These are phyloP conservation scores for Tricholauxania praeusta DNA, from an alignment of 2,888 invertebrate species.

Conservation along the genomic window DNA sequence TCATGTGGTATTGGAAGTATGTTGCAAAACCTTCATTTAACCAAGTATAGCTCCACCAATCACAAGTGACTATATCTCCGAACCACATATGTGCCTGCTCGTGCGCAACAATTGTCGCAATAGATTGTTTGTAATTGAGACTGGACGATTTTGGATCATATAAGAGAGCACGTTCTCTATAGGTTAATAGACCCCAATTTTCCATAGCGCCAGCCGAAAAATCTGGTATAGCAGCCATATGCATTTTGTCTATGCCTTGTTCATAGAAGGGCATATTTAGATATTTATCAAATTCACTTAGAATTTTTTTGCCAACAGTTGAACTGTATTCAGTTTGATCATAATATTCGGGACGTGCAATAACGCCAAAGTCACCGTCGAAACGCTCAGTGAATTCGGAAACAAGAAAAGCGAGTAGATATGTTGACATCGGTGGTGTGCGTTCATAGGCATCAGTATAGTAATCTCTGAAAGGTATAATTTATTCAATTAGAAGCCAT, in stretches of 20 bases:
- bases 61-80: slow-evolving; percentile 72
- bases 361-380: slow-evolving; percentile 69
- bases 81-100: slow-evolving; percentile 77
- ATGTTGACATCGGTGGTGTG: slow-evolving; percentile 80
- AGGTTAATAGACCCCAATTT: slow-evolving; percentile 91
- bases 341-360: slow-evolving; percentile 77
- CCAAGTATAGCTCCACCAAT: slow-evolving; percentile 73
- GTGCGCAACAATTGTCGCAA: slow-evolving; percentile 71
- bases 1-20: slow-evolving; percentile 79
- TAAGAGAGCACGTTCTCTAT: slow-evolving; percentile 78
- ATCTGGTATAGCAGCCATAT: slow-evolving; percentile 88
- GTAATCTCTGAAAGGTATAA: slow-evolving; percentile 45
- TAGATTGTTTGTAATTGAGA: slow-evolving; percentile 72
- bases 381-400: slow-evolving; percentile 69
- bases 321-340: slow-evolving; percentile 76
- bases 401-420: slow-evolving; percentile 84
- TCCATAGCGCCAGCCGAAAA: slow-evolving; percentile 91
- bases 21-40: slow-evolving; percentile 78
- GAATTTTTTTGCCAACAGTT: slow-evolving; percentile 71
- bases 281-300: slow-evolving; percentile 71
- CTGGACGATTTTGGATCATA: slow-evolving; percentile 74
- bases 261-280: slow-evolving; percentile 72
- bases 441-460: slow-evolving; percentile 56
- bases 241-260: slow-evolving; percentile 77
- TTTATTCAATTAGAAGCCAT: background rate